These are phyloP conservation scores for Hafferia zeledoni DNA, from an alignment of 2,797 vertebrate species.

Conservation along the genomic window DNA sequence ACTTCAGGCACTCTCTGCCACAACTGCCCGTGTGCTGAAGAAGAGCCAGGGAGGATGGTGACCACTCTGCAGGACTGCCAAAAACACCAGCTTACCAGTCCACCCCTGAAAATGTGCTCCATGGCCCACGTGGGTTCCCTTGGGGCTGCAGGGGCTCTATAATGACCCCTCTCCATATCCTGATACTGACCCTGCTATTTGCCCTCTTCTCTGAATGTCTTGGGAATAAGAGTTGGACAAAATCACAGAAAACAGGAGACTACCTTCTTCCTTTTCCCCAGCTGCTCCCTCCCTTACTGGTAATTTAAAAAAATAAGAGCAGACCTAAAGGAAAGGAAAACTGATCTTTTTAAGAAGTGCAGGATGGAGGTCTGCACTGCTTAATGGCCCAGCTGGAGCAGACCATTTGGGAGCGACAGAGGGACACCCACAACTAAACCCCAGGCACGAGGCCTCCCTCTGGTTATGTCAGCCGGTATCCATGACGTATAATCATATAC, in stretches of 20 bases:
- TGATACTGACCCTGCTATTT: neutral
- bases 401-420: neutral
- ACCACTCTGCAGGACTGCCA: neutral
- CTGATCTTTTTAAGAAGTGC: neutral
- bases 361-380: accelerated
- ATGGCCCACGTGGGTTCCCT: accelerated
- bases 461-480: neutral
- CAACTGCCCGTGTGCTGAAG: neutral
- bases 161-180: neutral
- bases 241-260: neutral
- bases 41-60: neutral
- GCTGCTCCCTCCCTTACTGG: neutral
- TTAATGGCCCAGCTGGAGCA: neutral
- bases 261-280: neutral
- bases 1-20: neutral
- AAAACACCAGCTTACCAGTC: neutral
- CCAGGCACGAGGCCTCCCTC: neutral
- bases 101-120: neutral
- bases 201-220: neutral
- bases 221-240: neutral
- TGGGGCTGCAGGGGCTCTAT: accelerated
- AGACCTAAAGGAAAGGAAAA: neutral
- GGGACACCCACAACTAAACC: neutral
- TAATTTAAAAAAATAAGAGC: neutral
- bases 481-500: neutral